Conservation (phyloP, 1,140 invertebrate species). For the Aphaenogaster rudis region DNA sequence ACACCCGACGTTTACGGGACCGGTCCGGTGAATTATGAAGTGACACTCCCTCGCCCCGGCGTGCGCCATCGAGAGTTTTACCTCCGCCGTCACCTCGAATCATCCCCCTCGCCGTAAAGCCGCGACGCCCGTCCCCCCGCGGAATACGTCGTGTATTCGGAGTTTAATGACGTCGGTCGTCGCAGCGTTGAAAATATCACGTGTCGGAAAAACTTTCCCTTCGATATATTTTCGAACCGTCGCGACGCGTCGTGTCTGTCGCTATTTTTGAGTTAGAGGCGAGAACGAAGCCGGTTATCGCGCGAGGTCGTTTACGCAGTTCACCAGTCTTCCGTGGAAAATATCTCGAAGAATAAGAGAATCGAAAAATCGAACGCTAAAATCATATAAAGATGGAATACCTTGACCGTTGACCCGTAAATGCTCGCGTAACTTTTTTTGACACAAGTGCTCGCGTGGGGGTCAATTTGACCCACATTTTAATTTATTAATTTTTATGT, state of each 20-base stretch:
- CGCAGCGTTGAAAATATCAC: background rate
- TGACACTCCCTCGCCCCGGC: conserved; percentile 40
- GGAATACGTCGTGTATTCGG: background rate
- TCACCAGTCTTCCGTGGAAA: background rate
- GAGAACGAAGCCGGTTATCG: background rate
- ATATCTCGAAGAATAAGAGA: background rate
- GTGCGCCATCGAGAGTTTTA: conserved; percentile 15
- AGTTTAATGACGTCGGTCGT: conserved; percentile 28
- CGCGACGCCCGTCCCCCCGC: background rate
- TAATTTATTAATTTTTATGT: too few relatives aligned
- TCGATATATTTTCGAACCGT: background rate
- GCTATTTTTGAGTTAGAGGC: background rate
- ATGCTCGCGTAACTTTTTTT: too few relatives aligned
- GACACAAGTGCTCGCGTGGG: too few relatives aligned
- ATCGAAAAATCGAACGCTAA: background rate
- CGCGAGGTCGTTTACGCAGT: background rate
- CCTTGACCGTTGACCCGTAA: too few relatives aligned
- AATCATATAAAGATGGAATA: background rate
- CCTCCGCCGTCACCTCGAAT: conserved; percentile 11
- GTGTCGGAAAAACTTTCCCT: background rate
- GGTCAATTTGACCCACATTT: too few relatives aligned
- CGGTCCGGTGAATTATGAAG: conserved; percentile 68
- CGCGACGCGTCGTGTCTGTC: too few relatives aligned
- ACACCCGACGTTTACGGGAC: conserved; percentile 67
- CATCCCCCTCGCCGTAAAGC: background rate